A percentile compares a stretch with the other conserved stretches of the same genome.
phyloP scores from a whole-genome alignment of 2,888 invertebrate genomes.

The Colostygia pectinataria region DNA sequence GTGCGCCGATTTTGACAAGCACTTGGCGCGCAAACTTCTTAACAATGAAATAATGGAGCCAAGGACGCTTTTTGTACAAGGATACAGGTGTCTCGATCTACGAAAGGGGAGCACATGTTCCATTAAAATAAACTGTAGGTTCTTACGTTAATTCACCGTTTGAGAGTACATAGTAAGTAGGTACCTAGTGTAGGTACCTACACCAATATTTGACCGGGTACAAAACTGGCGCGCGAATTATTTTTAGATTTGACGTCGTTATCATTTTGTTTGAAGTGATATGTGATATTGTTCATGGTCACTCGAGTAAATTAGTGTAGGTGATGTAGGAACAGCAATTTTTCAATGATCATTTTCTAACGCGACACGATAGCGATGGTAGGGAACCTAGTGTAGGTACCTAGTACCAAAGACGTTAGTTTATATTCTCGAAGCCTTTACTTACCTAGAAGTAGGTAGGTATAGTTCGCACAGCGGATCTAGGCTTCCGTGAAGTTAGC shows the following conservation, averaged over 20 bases:
- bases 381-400: no score
- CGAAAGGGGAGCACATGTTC: constrained; percentile 57
- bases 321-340: no score
- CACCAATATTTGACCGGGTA: constrained; percentile 21
- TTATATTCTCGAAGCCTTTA: no score
- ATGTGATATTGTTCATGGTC: constrained; percentile 36
- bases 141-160: not conserved
- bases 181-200: no score
- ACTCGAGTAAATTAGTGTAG: constrained; percentile 32
- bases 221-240: constrained; percentile 40
- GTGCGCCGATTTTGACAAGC: constrained; percentile 74
- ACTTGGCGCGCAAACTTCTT: constrained; percentile 79
- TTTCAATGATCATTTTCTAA: no score
- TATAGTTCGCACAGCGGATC: no score
- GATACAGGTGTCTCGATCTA: constrained; percentile 66
- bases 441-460: no score
- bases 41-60: constrained; percentile 71
- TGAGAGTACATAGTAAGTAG: no score
- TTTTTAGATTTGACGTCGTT: constrained; percentile 50
- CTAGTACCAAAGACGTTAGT: no score
- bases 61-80: constrained; percentile 77
- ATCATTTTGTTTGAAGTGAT: constrained; percentile 46
- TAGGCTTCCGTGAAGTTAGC: no score
- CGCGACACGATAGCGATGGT: no score
- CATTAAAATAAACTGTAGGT: constrained; percentile 14